Evolutionary conservation across 2,888 invertebrate genomes (phyloP).

Genomic region (Deroplatys truncata): DNA sequence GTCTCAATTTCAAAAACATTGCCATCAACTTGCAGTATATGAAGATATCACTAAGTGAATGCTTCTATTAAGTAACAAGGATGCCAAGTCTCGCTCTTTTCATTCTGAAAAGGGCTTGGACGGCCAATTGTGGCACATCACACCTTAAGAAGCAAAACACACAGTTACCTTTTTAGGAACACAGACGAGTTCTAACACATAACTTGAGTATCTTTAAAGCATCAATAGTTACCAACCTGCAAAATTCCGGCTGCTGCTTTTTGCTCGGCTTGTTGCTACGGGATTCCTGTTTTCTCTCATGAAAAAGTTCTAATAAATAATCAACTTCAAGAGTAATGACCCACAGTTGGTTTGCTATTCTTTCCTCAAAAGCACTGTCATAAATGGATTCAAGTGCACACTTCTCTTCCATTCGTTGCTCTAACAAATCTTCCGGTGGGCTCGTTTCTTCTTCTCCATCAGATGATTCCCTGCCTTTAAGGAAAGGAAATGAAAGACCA

Average conservation of each 20-base stretch:
- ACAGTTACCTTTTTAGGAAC: neutral
- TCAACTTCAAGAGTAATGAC: conserved; percentile 57
- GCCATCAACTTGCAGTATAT: no score
- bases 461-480: conserved; percentile 42
- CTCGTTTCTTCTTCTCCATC: conserved; percentile 38
- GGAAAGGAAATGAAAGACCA: conserved; percentile 28
- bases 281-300: neutral
- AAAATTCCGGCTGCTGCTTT: neutral
- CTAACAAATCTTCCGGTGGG: conserved; percentile 49
- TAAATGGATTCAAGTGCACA: conserved; percentile 75
- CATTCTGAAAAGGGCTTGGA: no score
- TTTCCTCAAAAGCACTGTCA: conserved; percentile 62
- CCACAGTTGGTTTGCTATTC: conserved; percentile 67
- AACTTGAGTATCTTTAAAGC: no score
- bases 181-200: no score
- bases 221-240: neutral
- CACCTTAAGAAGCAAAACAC: neutral
- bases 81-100: no score
- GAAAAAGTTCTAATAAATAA: conserved; percentile 27
- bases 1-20: no score
- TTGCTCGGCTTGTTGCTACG: neutral
- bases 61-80: no score
- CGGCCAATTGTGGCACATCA: no score
- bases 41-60: no score
- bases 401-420: conserved; percentile 67